Base-by-base conservation (phyloP, 2,113 vertebrate genomes). In the Taurulus bubalis region DNA sequence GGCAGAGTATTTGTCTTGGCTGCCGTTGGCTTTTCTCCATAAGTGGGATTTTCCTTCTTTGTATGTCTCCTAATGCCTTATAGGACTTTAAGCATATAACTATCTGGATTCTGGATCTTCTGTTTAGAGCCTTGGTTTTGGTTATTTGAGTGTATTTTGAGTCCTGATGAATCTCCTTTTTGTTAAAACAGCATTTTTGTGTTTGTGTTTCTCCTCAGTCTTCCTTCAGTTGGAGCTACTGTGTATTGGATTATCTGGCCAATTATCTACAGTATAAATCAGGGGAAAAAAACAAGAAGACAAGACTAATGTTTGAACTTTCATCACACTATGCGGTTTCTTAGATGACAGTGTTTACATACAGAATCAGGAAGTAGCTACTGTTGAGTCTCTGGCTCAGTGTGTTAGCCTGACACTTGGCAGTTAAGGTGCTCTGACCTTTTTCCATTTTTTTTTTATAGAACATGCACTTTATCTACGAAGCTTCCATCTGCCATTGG, bases 321-420 rank as follows among this genome's bases (percentile, higher is more conserved):
- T 6, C 20, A 64, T 81, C 49, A 40, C 30, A 74, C 38, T 30
- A 30, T 56, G 12, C 45, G 2, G 3, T 71, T 67, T 60, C 26
- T 75, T 66, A 64, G 18, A 28, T 55, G 36, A 66, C 30, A 40
- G 12, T 74, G 78, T 81, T 84, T 65, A 80, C 49, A 62, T 12
- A 24, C 18, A 79, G 36, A 84, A 65, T 55, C 28, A 80, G 84
- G 78, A 88, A 80, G 47, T 74, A 63, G 40, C 32, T 53, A 32
- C 64, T 75, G 32, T 63, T 22, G 24, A 63, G 18, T 20, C 69
- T 75, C n/a, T 55, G 12, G 24, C 15, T 53, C 59, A 5, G 26
- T 76, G 34, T 79, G 24, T 49, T 79, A 62, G 60, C n/a, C 24
- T 5, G 26, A 42, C 38, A 30, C 62, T 42, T 75, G 51, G 28